Conservation (phyloP, 2,797 vertebrate genomes). For the Pogonophryne albipinna region DNA sequence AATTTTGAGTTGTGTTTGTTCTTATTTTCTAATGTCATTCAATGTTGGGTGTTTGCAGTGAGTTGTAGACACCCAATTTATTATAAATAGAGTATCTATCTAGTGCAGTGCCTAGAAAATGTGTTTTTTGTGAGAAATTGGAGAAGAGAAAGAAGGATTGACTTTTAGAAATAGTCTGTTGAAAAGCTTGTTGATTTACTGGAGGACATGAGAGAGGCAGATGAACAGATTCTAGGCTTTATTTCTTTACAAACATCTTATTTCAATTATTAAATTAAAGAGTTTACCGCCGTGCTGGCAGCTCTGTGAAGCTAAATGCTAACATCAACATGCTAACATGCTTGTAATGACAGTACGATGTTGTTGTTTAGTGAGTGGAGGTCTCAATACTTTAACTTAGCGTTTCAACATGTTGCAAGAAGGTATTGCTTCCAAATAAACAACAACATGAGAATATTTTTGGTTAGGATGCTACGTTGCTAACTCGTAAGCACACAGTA, state of each 20-base stretch:
- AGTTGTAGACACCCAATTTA: fast-evolving
- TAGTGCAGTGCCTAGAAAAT: conserved; percentile 10
- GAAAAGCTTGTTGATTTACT: not conserved
- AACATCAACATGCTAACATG: conserved; percentile 1
- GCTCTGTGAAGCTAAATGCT: conserved; percentile 11
- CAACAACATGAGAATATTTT: too few species aligned
- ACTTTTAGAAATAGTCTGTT: conserved; percentile 4
- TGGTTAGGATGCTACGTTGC: too few species aligned
- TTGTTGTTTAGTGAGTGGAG: not conserved
- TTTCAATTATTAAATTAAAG: not conserved
- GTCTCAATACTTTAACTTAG: too few species aligned
- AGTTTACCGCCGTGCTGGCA: not conserved
- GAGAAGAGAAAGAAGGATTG: conserved; percentile 1
- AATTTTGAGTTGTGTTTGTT: too few species aligned
- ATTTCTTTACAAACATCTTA: not conserved
- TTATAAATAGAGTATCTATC: too few species aligned
- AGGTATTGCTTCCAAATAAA: too few species aligned
- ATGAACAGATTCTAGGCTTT: conserved; percentile 1
- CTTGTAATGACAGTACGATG: not conserved
- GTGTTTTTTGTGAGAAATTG: not conserved
- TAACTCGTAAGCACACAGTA: too few species aligned
- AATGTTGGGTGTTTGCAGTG: too few species aligned
- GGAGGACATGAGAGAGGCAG: not conserved
- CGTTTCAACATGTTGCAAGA: too few species aligned
- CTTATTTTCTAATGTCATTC: too few species aligned